Conservation (phyloP, 2,888 invertebrate species). For the Dynastes tityus region DNA sequence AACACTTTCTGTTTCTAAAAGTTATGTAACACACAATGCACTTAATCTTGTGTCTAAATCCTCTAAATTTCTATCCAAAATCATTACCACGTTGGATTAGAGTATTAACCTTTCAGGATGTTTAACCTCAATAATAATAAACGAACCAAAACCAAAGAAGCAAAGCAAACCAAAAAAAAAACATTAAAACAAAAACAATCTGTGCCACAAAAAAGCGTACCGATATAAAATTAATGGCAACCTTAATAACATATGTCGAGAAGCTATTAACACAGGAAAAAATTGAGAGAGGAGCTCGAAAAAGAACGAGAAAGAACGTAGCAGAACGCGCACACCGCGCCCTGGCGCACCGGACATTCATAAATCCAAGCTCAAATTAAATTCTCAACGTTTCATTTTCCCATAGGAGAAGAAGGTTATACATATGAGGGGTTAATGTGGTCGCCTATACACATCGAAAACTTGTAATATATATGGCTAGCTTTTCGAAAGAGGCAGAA, state of each 20-base stretch:
- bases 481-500: neutral
- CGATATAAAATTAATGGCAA: conserved; percentile 42
- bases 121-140: conserved; percentile 5
- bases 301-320: conserved; percentile 13
- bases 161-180: neutral
- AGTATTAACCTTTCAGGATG: too few relatives aligned
- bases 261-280: conserved; percentile 43
- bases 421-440: conserved; percentile 38
- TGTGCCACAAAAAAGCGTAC: conserved; percentile 17
- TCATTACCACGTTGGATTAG: too few relatives aligned
- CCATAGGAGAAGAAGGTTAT: conserved; percentile 54
- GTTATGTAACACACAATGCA: too few relatives aligned
- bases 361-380: conserved; percentile 61
- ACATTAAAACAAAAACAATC: conserved; percentile 5
- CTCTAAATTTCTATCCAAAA: too few relatives aligned
- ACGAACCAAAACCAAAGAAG: neutral
- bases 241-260: conserved; percentile 44
- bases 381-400: conserved; percentile 60
- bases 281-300: conserved; percentile 23
- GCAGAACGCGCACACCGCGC: conserved; percentile 2
- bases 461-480: neutral
- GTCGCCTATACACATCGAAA: too few relatives aligned
- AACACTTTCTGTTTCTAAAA: too few relatives aligned
- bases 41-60: too few relatives aligned
- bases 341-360: conserved; percentile 45